Evolutionary conservation across 1,140 invertebrate genomes (phyloP).

Genomic region (Eufriesea mexicana): DNA sequence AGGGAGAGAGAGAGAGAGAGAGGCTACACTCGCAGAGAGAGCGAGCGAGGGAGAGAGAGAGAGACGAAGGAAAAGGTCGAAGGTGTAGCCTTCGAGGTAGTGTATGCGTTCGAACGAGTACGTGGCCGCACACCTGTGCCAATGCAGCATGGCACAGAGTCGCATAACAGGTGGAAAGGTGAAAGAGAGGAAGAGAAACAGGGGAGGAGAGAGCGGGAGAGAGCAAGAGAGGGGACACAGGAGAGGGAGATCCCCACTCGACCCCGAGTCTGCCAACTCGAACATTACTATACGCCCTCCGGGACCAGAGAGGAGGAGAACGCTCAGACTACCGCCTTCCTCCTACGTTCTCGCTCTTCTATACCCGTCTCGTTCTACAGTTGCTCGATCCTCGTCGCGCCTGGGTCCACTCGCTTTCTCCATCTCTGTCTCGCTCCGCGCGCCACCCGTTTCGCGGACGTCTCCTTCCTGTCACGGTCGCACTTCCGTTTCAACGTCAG

Average conservation of each 20-base stretch:
- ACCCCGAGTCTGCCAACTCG: constrained; percentile 71
- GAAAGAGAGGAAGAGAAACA: constrained; percentile 43
- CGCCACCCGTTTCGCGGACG: background rate
- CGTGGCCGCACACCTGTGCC: constrained; percentile 73
- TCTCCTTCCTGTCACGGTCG: constrained; percentile 30
- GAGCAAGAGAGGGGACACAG: constrained; percentile 34
- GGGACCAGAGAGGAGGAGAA: constrained; percentile 78
- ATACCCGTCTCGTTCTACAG: background rate
- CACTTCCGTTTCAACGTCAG: constrained; percentile 69
- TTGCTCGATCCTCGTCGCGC: constrained; percentile 27
- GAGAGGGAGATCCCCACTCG: constrained; percentile 73
- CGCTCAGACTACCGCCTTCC: constrained; percentile 79
- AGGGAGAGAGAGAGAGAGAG: background rate
- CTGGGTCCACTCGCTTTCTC: constrained; percentile 24
- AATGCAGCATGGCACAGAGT: constrained; percentile 71
- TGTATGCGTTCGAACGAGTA: constrained; percentile 48
- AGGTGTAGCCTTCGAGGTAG: constrained; percentile 50
- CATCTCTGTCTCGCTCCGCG: constrained; percentile 21
- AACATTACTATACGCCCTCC: constrained; percentile 80
- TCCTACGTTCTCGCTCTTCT: constrained; percentile 68
- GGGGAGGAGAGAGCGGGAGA: constrained; percentile 37
- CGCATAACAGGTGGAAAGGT: constrained; percentile 79
- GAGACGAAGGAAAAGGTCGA: constrained; percentile 14
- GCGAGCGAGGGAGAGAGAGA: background rate
- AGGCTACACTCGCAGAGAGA: too few species aligned